Evolutionary conservation across 2,888 invertebrate genomes (phyloP).

Genomic region (Scotopteryx bipunctaria): DNA sequence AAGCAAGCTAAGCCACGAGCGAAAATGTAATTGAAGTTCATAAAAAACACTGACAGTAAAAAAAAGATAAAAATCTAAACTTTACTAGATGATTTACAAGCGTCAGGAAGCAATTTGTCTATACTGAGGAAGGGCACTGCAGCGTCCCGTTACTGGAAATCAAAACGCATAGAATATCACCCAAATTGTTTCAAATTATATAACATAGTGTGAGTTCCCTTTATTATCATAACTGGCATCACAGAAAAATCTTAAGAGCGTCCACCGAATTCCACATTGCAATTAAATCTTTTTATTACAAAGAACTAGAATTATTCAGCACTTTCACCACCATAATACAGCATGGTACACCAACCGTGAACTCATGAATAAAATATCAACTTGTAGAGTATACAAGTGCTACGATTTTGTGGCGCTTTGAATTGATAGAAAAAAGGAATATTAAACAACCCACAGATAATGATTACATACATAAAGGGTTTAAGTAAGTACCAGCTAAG

Average conservation of each 20-base stretch:
- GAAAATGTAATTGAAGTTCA: too few species aligned
- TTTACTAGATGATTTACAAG: too few species aligned
- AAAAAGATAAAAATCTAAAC: too few species aligned
- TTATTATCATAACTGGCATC: slow-evolving; percentile 18
- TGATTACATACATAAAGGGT: background rate
- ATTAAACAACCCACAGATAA: background rate
- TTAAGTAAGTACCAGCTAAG: too few species aligned
- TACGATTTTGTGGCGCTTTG: slow-evolving; percentile 53
- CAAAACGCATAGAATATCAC: too few species aligned
- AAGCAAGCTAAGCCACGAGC: too few species aligned
- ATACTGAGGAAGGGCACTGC: too few species aligned
- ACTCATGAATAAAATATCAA: slow-evolving; percentile 59
- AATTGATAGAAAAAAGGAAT: slow-evolving; percentile 49
- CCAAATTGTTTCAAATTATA: too few species aligned
- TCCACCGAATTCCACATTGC: slow-evolving; percentile 25
- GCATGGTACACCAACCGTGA: slow-evolving; percentile 52
- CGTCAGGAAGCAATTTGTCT: too few species aligned
- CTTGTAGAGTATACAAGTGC: slow-evolving; percentile 38
- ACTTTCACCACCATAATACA: slow-evolving; percentile 42
- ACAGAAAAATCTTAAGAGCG: slow-evolving; percentile 21
- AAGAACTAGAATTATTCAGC: slow-evolving; percentile 34
- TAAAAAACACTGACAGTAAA: too few species aligned
- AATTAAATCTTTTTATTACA: slow-evolving; percentile 43
- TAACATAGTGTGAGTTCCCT: slow-evolving; percentile 21
- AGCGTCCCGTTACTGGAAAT: too few species aligned